phyloP scores from a whole-genome alignment of 2,888 invertebrate genomes.

The Candidula unifasciata region DNA sequence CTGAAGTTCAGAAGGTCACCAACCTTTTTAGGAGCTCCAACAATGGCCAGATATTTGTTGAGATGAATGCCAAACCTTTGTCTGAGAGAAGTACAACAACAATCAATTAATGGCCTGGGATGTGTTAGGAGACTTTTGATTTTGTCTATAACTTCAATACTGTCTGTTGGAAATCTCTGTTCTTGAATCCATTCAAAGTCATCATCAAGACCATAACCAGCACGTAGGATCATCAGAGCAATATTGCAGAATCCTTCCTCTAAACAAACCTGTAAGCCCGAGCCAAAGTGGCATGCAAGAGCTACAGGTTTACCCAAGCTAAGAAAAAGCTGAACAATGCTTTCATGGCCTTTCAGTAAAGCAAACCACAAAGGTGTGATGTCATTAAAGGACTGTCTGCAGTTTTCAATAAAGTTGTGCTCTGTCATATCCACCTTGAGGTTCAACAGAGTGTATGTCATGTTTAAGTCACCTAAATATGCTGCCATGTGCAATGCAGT shows the following conservation, averaged over 20 bases:
- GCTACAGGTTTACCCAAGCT: constrained; percentile 50
- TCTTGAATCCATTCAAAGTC: constrained; percentile 55
- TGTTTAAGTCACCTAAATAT: constrained; percentile 47
- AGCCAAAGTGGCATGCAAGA: constrained; percentile 54
- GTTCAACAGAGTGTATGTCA: constrained; percentile 43
- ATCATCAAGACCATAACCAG: constrained; percentile 52
- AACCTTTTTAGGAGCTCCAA: constrained; percentile 41
- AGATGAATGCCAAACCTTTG: constrained; percentile 40
- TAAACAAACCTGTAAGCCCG: constrained; percentile 51
- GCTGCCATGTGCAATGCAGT: constrained; percentile 54
- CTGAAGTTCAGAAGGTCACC: constrained; percentile 39
- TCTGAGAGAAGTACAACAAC: constrained; percentile 41
- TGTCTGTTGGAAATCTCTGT: constrained; percentile 44
- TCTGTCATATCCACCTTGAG: constrained; percentile 23
- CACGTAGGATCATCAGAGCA: constrained; percentile 49
- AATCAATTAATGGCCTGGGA: constrained; percentile 49
- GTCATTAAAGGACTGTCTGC: constrained; percentile 43
- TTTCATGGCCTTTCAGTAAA: constrained; percentile 47
- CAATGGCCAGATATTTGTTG: constrained; percentile 19
- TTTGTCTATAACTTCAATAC: constrained; percentile 48
- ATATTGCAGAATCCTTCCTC: constrained; percentile 48
- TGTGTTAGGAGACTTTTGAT: constrained; percentile 33
- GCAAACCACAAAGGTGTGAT: constrained; percentile 55
- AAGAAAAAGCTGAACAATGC: constrained; percentile 49
- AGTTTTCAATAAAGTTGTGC: constrained; percentile 32